Conservation (phyloP, 37 sponge, comb jelly and placozoan genomes). For the Dysidea cf. avara region DNA sequence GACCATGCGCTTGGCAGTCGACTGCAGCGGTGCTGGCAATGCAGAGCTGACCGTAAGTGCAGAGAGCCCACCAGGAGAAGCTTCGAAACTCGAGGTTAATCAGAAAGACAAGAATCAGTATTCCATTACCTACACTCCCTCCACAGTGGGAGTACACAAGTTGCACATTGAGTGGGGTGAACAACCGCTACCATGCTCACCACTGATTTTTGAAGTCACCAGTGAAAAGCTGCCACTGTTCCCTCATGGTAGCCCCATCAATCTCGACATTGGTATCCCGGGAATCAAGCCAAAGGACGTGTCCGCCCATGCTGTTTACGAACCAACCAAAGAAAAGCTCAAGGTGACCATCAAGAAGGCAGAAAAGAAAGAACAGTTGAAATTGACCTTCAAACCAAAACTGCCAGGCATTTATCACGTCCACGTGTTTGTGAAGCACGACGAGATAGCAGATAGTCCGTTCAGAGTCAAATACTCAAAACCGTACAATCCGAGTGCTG, state of each 20-base stretch:
- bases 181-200: slow-evolving; percentile 51
- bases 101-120: slow-evolving; percentile 31
- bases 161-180: slow-evolving; percentile 45
- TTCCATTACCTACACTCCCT: slow-evolving; percentile 60
- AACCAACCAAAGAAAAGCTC: slow-evolving; percentile 25
- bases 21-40: slow-evolving; percentile 43
- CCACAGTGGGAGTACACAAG: slow-evolving; percentile 53
- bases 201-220: slow-evolving; percentile 56
- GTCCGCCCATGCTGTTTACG: slow-evolving; percentile 47
- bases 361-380: slow-evolving; percentile 30
- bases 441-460: slow-evolving; percentile 48
- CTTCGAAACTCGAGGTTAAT: slow-evolving; percentile 46
- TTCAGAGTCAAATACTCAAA: slow-evolving; percentile 12
- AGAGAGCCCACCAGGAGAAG: slow-evolving; percentile 19
- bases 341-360: slow-evolving; percentile 70
- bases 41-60: slow-evolving; percentile 28
- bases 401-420: slow-evolving; percentile 54
- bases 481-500: slow-evolving; percentile 37
- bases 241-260: slow-evolving; percentile 45
- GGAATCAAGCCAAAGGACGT: slow-evolving; percentile 50
- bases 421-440: slow-evolving; percentile 33
- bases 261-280: slow-evolving; percentile 33
- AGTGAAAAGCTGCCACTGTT: no score
- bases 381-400: slow-evolving; percentile 52
- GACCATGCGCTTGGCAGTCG: slow-evolving; percentile 44